Evolutionary conservation across 64 coral and sea anemone genomes (phyloP), one percentile per base, ranked within the genome.

Genomic region (Pachyseris speciosa): DNA sequence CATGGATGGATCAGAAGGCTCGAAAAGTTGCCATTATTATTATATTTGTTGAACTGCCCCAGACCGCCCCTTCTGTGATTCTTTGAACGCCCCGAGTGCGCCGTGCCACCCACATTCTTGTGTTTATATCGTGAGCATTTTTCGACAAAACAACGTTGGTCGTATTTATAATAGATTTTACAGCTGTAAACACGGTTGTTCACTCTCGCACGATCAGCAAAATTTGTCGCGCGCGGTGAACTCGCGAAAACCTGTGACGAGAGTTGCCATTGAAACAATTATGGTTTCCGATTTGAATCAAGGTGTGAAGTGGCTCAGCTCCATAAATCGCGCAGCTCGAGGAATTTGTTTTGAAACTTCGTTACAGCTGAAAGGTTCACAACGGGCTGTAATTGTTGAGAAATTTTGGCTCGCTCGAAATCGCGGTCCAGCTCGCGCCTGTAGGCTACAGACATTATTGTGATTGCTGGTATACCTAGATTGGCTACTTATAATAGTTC

Each of bases 401-500:
- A 88, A 74, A 86, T 93, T 93, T 87, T 87, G 74, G 47, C 72
- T 69, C 64, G 77, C 91, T 85, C 31, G 67, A 67, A 86, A 27
- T 58, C 43, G 58, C 47, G 63, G 69, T 64, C 79, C 74, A 64
- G 75, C 86, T 78, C 80, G 72, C 72, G 61, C 63, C 83, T 72
- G 86, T 84, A 60, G 77, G 61, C 92, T 49, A 92, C 89, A 95
- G 94, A 84, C 49, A 73, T 12, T 0, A 69, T 91, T 70, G 88
- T 97, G 83, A 90, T 81, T 97, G 95, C 94, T 75, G 86, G 34
- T 85, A 80, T 4, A 61, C 22, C 22, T 75, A 60, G 95, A 97
- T 97, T 92, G 86, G 95, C 80, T 74, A 42, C 65, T 91, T 85
- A 97, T 97, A 97, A 97, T 97, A 85, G 91, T 86, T 78, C 95